Evolutionary conservation across 2,888 invertebrate species (phyloP).

Genomic region (Tromatobia lineatoria): DNA sequence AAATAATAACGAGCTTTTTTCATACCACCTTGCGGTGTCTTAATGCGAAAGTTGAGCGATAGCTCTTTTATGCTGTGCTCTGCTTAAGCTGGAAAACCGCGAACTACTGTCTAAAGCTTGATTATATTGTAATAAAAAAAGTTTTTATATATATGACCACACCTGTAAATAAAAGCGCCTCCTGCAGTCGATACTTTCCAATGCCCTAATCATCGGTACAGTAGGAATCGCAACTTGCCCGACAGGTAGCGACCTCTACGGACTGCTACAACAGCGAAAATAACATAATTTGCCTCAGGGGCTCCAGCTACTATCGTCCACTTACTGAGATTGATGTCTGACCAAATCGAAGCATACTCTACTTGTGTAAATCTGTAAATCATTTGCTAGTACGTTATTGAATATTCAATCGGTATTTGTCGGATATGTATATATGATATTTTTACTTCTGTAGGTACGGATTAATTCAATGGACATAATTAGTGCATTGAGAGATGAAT

Average conservation of each 20-base stretch:
- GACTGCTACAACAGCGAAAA: background rate
- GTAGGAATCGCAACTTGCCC: background rate
- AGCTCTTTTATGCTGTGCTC: background rate
- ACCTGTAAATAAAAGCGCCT: background rate
- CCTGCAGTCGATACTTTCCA: background rate
- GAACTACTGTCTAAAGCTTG: constrained; percentile 28
- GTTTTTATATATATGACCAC: background rate
- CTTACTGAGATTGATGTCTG: background rate
- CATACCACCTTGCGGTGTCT: constrained; percentile 1
- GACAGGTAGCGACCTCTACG: constrained; percentile 13
- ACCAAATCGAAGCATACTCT: background rate
- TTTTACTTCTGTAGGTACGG: background rate
- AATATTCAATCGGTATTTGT: background rate
- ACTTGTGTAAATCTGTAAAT: background rate
- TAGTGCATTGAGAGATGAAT: background rate
- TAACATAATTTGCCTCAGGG: background rate
- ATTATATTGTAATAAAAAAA: constrained; percentile 21
- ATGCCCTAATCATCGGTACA: background rate
- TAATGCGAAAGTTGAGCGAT: background rate
- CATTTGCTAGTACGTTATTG: background rate
- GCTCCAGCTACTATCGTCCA: background rate
- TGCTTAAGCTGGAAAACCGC: background rate
- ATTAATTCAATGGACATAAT: background rate
- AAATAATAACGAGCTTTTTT: constrained; percentile 56
- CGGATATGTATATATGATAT: background rate